Conservation (phyloP, 2,797 vertebrate species). For the Tachyglossus aculeatus region DNA sequence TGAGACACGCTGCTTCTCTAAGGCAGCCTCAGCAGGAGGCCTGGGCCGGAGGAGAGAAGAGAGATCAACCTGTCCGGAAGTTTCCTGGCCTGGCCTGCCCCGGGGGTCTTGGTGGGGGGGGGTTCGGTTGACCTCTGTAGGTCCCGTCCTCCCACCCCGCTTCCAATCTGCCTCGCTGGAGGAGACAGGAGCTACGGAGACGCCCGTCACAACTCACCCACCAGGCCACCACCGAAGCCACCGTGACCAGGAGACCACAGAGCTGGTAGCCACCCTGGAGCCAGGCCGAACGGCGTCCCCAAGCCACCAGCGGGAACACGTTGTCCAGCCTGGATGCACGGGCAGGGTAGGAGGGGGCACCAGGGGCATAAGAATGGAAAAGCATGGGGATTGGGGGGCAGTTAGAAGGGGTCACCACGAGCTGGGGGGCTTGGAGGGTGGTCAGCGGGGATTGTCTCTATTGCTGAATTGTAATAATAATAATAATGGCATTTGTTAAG, state of each 20-base stretch:
- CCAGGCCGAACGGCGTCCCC: rapidly evolving
- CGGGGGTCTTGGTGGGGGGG: background rate
- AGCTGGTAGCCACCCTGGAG: slow-evolving; percentile 80
- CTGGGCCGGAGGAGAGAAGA: slow-evolving; percentile 58
- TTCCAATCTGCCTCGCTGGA: background rate
- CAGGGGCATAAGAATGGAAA: too few species aligned
- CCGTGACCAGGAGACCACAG: slow-evolving; percentile 79
- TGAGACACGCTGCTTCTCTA: too few species aligned
- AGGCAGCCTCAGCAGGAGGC: slow-evolving; percentile 82
- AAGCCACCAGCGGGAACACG: slow-evolving; percentile 77
- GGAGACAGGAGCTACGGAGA: too few species aligned
- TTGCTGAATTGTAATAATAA: too few species aligned
- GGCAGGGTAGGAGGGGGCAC: rapidly evolving
- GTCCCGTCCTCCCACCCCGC: background rate
- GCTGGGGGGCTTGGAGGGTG: too few species aligned
- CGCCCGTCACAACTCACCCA: slow-evolving; percentile 79
- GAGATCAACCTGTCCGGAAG: background rate
- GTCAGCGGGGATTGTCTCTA: too few species aligned
- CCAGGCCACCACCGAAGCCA: slow-evolving; percentile 83
- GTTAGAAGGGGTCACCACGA: too few species aligned
- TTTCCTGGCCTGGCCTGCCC: too few species aligned
- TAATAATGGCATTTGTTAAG: too few species aligned
- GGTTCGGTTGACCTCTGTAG: background rate
- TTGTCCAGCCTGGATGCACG: slow-evolving; percentile 70
- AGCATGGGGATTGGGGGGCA: background rate